Evolutionary conservation across 1,140 invertebrate species (phyloP), one percentile per base, ranked within the genome.

Genomic region (Solen grandis): DNA sequence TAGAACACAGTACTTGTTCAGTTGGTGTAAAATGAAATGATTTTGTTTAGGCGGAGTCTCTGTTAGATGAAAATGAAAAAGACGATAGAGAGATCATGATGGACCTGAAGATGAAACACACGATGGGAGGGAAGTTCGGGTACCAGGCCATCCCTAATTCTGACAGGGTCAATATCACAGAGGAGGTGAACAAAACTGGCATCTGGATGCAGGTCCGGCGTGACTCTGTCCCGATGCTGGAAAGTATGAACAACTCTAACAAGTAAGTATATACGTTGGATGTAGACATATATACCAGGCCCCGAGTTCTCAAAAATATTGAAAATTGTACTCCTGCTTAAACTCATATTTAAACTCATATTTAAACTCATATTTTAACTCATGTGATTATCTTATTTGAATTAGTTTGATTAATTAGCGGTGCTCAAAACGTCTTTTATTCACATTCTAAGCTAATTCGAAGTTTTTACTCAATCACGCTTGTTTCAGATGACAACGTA

Each of bases 111-210:
- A 62, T 82, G 31, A 81, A 87, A 46, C 83, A 87, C 22, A 81
- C 79, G 19, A 60, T 77, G 52, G 68, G 70, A 2, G 77, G 74
- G 29, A 86, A 84, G 55, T 85, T 60, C 46, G 66, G 80, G 0
- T 83, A 82, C 13, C 27, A 79, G 0, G 80, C 86, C 3, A 74
- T 78, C 16, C 66, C 76, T 36, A 70, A 52, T 41, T 77, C 76
- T 27, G 86, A 89, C 33, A 59, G 88, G 33, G 86, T 90, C 25
- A 90, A 90, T 74, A 90, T 90, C 35, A 85, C 88, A 25, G 88
- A 90, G 83, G 89, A 90, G 62, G 82, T 90, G 50, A 80, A 82
- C 22, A 87, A 87, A 46, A 90, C 89, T 2, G 83, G 84, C n/a
- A 88, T 90, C 52, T 90, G 89, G 89, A 75, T 87, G 59, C 86